Conservation (phyloP, 2,888 invertebrate genomes). For the Neoscelio sp. region DNA sequence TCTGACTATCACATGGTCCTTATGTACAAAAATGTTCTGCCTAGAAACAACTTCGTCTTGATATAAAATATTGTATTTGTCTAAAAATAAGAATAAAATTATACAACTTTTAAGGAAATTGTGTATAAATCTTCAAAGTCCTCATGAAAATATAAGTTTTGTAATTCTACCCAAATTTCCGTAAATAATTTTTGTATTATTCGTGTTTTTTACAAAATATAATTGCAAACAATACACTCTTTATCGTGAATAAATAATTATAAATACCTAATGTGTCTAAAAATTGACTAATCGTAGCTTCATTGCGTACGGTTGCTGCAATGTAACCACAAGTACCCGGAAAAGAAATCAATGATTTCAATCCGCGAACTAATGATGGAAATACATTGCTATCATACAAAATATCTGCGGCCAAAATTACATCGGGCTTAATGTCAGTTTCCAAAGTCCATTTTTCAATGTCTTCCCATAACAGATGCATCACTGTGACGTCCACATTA, state of each 20-base stretch:
- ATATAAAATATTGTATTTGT: slow-evolving; percentile 70
- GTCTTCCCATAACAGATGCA: slow-evolving; percentile 84
- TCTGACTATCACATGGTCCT: slow-evolving; percentile 73
- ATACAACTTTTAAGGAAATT: slow-evolving; percentile 32
- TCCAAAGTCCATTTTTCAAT: slow-evolving; percentile 77
- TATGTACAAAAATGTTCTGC: slow-evolving; percentile 71
- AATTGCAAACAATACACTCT: too few relatives aligned
- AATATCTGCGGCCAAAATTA: slow-evolving; percentile 86
- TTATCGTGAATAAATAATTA: slow-evolving; percentile 3
- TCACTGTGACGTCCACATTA: slow-evolving; percentile 74
- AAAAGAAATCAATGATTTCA: slow-evolving; percentile 82
- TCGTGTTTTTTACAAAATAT: too few relatives aligned
- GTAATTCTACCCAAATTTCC: too few relatives aligned
- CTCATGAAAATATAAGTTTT: too few relatives aligned
- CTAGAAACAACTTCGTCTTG: slow-evolving; percentile 72
- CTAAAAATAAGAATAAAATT: slow-evolving; percentile 70
- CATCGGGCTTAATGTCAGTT: slow-evolving; percentile 79
- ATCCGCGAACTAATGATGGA: slow-evolving; percentile 82
- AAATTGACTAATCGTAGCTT: slow-evolving; percentile 86
- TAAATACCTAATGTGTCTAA: slow-evolving; percentile 84
- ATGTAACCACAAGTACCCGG: slow-evolving; percentile 83
- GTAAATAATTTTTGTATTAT: too few relatives aligned
- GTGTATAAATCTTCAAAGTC: too few relatives aligned
- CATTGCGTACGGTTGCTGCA: slow-evolving; percentile 87
- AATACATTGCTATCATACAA: slow-evolving; percentile 86